A percentile compares a stretch with the other conserved stretches of the same genome.
Conservation (phyloP, 2,888 invertebrate species). For the Caenorhabditis sulstoni region DNA sequence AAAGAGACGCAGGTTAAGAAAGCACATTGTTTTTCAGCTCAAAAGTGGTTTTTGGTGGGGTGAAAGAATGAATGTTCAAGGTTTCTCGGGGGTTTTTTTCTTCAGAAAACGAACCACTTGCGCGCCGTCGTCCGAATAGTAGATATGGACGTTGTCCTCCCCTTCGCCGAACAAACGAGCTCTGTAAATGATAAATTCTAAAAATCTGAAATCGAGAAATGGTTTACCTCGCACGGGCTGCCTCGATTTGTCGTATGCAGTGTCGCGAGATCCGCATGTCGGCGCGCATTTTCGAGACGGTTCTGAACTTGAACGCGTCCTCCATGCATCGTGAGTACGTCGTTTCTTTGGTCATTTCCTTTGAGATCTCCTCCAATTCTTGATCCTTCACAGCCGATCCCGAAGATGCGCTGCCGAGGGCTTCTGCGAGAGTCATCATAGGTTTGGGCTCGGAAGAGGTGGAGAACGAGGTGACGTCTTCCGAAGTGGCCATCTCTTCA, state of each 20-base stretch:
- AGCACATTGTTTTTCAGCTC: not conserved
- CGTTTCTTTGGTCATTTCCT: slow-evolving; percentile 34
- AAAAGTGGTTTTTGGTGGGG: not conserved
- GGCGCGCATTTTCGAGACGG: slow-evolving; percentile 36
- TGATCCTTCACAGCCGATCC: slow-evolving; percentile 20
- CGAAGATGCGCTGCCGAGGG: not conserved
- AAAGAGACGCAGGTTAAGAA: not conserved
- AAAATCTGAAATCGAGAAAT: not conserved
- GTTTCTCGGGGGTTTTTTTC: too few relatives aligned
- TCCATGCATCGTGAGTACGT: slow-evolving; percentile 29
- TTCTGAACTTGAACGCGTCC: slow-evolving; percentile 26
- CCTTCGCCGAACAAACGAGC: slow-evolving; percentile 54
- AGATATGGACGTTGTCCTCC: slow-evolving; percentile 40
- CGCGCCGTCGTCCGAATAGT: slow-evolving; percentile 40
- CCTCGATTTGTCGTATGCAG: slow-evolving; percentile 55
- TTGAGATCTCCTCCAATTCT: slow-evolving; percentile 46
- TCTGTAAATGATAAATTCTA: slow-evolving; percentile 14
- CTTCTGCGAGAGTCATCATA: slow-evolving; percentile 34
- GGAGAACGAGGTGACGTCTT: not conserved
- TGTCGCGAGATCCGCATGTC: slow-evolving; percentile 50
- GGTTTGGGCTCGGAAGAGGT: slow-evolving; percentile 3
- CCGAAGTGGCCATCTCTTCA: slow-evolving; percentile 3
- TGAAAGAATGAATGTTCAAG: too few relatives aligned
- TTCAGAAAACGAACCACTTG: slow-evolving; percentile 47
- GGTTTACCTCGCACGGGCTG: slow-evolving; percentile 44